These are phyloP conservation scores for Antennarius striatus DNA, from an alignment of 2,113 vertebrate genomes.

Conservation along the genomic window DNA sequence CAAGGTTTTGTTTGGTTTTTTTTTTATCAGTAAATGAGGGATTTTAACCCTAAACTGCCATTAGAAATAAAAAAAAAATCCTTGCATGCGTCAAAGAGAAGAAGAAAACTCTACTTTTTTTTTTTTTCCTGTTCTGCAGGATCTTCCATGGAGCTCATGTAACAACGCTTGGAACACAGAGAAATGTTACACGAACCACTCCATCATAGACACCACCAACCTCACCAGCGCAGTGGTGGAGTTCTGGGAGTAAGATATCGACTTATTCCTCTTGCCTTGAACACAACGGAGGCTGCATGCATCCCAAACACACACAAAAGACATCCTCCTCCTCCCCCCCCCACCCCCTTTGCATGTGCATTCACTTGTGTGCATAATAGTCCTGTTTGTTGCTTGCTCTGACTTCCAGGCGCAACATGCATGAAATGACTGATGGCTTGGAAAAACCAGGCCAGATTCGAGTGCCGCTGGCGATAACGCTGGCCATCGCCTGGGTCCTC, in stretches of 20 bases:
- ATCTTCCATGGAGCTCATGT: constrained; percentile 94
- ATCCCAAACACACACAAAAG: constrained; percentile 38
- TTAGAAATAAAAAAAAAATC: neutral
- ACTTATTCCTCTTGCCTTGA: constrained; percentile 31
- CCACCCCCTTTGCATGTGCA: constrained; percentile 23
- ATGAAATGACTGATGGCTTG: constrained; percentile 95
- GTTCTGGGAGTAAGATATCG: constrained; percentile 95
- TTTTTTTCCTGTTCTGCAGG: constrained; percentile 76
- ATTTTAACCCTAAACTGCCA: neutral
- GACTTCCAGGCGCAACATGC: constrained; percentile 91
- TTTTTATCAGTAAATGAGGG: neutral
- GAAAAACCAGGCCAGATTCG: constrained; percentile 97
- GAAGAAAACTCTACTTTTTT: neutral
- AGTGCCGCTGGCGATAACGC: constrained; percentile 91
- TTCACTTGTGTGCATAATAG: constrained; percentile 45
- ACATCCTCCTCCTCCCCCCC: constrained; percentile 1
- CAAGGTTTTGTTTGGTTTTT: too few species aligned
- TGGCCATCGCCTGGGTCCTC: constrained; percentile 96
- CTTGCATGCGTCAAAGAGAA: neutral
- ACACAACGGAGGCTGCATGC: constrained; percentile 46
- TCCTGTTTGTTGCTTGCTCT: constrained; percentile 57
- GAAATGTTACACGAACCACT: constrained; percentile 94
- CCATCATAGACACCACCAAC: constrained; percentile 88
- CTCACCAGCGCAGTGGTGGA: constrained; percentile 94
- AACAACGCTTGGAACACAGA: constrained; percentile 97